A percentile compares a stretch with the other conserved stretches of the same genome.
Conservation (phyloP, 2,888 invertebrate species). For the Pseudanteris insignis region DNA sequence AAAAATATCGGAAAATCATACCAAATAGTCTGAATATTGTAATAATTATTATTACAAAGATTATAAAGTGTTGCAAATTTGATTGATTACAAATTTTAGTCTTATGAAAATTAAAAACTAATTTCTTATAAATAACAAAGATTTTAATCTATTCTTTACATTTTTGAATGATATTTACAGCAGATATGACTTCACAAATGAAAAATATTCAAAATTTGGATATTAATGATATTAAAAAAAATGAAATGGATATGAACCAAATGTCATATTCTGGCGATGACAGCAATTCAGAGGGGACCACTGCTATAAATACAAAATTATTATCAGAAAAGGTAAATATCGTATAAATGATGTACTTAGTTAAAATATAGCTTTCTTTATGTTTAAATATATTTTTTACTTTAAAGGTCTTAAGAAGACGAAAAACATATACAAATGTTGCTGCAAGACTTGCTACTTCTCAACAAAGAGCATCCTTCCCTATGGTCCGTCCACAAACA, state of each 20-base stretch:
- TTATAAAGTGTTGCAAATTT: no score
- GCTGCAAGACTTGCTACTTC: constrained; percentile 64
- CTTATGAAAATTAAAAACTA: no score
- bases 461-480: constrained; percentile 74
- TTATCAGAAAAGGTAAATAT: constrained; percentile 75
- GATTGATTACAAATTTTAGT: no score
- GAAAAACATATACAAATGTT: constrained; percentile 66
- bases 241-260: constrained; percentile 60
- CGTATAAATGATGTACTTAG: no score
- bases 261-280: constrained; percentile 68
- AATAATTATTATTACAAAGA: no score
- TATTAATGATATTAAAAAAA: constrained; percentile 49
- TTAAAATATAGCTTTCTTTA: no score
- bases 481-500: constrained; percentile 70
- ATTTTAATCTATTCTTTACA: no score
- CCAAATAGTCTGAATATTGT: no score
- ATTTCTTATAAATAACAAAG: no score
- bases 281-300: constrained; percentile 71
- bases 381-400: background rate
- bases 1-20: no score
- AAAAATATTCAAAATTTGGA: constrained; percentile 36
- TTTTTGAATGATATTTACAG: no score
- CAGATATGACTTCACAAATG: constrained; percentile 20
- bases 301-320: constrained; percentile 73
- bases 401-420: constrained; percentile 72